These are phyloP conservation scores for Heliconius hortense DNA, from an alignment of 2,888 invertebrate genomes.

Conservation along the genomic window DNA sequence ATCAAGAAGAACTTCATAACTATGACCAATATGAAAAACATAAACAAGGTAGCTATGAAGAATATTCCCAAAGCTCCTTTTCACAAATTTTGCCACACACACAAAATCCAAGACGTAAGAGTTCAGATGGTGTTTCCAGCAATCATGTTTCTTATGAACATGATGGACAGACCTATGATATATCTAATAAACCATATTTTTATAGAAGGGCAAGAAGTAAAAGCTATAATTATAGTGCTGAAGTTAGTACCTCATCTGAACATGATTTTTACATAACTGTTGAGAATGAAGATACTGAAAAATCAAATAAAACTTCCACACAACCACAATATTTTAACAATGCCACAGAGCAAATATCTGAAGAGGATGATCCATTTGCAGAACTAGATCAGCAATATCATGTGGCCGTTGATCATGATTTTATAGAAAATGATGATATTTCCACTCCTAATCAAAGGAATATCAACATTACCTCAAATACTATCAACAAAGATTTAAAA, in stretches of 20 bases:
- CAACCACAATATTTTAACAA: constrained; percentile 59
- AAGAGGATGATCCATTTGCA: constrained; percentile 71
- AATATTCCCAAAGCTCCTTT: constrained; percentile 44
- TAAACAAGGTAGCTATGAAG: constrained; percentile 30
- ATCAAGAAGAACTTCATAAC: constrained; percentile 28
- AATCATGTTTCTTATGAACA: constrained; percentile 41
- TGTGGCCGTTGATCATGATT: constrained; percentile 74
- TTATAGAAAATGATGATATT: constrained; percentile 61
- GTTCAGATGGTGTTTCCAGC: constrained; percentile 42
- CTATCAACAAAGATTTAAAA: constrained; percentile 51
- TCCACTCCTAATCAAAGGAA: constrained; percentile 42
- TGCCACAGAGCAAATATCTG: constrained; percentile 60
- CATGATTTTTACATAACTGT: constrained; percentile 30
- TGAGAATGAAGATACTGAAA: constrained; percentile 44
- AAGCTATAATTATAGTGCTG: constrained; percentile 46
- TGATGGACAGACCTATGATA: constrained; percentile 41
- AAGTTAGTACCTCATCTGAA: constrained; percentile 43
- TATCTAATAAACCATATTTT: constrained; percentile 51
- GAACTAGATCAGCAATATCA: constrained; percentile 76
- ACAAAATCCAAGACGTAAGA: constrained; percentile 35
- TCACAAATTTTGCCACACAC: constrained; percentile 40
- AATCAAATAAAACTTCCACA: constrained; percentile 28
- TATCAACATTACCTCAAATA: constrained; percentile 21
- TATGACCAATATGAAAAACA: constrained; percentile 28
- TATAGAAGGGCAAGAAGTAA: constrained; percentile 53